Conservation (phyloP, 1,140 invertebrate genomes). For the Rhopalosiphum padi region DNA sequence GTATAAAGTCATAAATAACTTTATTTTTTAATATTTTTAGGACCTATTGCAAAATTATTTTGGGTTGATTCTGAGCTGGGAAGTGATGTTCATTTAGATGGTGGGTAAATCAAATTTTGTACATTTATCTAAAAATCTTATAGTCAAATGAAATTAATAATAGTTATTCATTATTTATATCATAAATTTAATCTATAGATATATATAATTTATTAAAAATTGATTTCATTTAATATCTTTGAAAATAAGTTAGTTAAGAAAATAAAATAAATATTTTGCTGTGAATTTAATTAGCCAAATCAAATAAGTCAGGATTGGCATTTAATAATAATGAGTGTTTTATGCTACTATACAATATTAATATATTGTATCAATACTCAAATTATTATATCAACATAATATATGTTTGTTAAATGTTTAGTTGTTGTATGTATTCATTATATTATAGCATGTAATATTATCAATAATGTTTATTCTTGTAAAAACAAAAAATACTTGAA, state of each 20-base stretch:
- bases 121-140: background rate
- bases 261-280: too few relatives aligned
- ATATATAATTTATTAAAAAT: background rate
- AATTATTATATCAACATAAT: too few relatives aligned
- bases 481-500: too few relatives aligned
- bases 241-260: too few relatives aligned
- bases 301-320: background rate
- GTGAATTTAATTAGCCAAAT: too few relatives aligned
- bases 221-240: too few relatives aligned
- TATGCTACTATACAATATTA: background rate
- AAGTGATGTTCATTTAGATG: slow-evolving; percentile 71
- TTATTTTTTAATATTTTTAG: slow-evolving; percentile 62
- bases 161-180: background rate
- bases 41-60: slow-evolving; percentile 71
- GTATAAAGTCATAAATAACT: background rate
- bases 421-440: too few relatives aligned
- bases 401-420: too few relatives aligned
- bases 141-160: background rate
- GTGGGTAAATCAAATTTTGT: slow-evolving; percentile 64
- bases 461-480: too few relatives aligned
- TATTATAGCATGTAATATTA: too few relatives aligned
- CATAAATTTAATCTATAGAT: background rate
- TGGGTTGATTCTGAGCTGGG: slow-evolving; percentile 72
- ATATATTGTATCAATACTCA: too few relatives aligned
- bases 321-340: background rate